Conservation (phyloP, 2,113 vertebrate species). For the Psilopogon haemacephalus region DNA sequence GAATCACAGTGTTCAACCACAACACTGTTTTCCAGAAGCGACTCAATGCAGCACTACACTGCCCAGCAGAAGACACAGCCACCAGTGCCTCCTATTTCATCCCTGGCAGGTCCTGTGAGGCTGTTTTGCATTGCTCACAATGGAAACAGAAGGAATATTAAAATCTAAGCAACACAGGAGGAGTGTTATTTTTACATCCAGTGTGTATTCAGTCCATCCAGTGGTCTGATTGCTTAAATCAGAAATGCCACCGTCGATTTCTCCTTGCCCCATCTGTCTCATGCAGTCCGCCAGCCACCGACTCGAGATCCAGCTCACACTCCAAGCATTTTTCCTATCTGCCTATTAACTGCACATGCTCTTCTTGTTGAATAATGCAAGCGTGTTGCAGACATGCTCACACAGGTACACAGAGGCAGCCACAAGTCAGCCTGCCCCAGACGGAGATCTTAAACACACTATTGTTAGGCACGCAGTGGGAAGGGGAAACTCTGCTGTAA, state of each 20-base stretch:
- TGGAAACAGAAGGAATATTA: neutral
- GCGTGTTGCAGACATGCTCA: neutral
- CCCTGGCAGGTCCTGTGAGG: neutral
- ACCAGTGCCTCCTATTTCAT: neutral
- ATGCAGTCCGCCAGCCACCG: neutral
- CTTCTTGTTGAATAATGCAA: neutral
- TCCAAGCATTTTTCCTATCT: neutral
- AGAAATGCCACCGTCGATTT: neutral
- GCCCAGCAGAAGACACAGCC: neutral
- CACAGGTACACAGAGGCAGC: slow-evolving; percentile 2
- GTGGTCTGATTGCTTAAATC: neutral
- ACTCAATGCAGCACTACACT: neutral
- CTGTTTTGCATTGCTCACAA: neutral
- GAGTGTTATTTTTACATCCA: neutral
- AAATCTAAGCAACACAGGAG: neutral
- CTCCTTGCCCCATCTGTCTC: neutral
- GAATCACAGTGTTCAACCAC: neutral
- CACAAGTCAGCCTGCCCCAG: slow-evolving; percentile 49
- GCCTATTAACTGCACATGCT: neutral
- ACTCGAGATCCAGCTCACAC: neutral
- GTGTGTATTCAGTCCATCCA: neutral
- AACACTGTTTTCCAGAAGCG: neutral
- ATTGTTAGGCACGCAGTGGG: neutral
- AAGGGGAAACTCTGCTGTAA: slow-evolving; percentile 37
- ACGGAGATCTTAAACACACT: slow-evolving; percentile 35